phyloP scores from a whole-genome alignment of 2,113 vertebrate genomes.

The Hippopotamus amphibius region DNA sequence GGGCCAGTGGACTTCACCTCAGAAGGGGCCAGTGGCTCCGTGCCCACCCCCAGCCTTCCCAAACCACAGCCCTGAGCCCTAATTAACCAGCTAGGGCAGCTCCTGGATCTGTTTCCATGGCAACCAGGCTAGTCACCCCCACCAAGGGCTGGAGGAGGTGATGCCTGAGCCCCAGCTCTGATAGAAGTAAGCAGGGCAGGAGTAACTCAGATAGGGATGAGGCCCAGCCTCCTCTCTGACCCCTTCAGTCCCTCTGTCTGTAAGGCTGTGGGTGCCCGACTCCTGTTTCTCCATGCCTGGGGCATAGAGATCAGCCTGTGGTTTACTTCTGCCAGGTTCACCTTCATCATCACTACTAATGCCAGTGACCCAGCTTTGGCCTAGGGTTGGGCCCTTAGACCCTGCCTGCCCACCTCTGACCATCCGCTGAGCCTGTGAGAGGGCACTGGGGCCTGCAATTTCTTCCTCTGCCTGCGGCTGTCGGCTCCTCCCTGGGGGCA shows the following conservation, averaged over 20 bases:
- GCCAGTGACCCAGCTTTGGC: not conserved
- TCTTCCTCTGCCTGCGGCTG: not conserved
- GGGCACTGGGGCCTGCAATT: not conserved
- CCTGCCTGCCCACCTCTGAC: not conserved
- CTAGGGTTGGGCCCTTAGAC: not conserved
- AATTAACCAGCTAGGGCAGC: conserved; percentile 53
- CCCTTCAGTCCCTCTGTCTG: not conserved
- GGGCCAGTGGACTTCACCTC: not conserved
- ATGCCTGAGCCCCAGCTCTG: not conserved
- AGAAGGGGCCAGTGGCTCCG: not conserved
- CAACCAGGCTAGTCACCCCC: not conserved
- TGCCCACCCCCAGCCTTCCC: not conserved
- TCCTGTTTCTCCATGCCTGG: not conserved
- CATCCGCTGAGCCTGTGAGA: not conserved
- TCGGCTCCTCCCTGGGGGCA: not conserved
- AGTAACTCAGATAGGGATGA: not conserved
- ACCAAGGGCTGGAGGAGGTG: not conserved
- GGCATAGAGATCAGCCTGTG: not conserved
- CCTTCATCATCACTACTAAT: not conserved
- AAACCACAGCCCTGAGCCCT: conserved; percentile 15
- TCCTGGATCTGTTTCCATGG: not conserved
- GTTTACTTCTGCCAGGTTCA: not conserved
- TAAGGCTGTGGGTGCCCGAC: not conserved
- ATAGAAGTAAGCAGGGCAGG: not conserved
- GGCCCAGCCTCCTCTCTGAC: not conserved